These are phyloP conservation scores for Aricia artaxerxes DNA, from an alignment of 2,888 invertebrate species.

Conservation along the genomic window DNA sequence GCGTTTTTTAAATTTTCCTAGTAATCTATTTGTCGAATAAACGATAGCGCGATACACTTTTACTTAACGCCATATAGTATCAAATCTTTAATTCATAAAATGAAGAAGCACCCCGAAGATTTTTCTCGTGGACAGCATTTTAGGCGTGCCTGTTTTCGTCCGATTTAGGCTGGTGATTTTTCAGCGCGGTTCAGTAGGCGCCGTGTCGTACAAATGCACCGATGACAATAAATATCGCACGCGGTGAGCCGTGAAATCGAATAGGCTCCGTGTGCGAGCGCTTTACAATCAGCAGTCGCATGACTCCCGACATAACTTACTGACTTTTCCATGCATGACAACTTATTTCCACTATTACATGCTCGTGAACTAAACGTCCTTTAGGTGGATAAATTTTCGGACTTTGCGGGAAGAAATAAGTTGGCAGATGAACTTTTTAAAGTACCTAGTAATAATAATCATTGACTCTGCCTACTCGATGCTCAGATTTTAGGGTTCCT, in stretches of 20 bases:
- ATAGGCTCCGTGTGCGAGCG: conserved; percentile 80
- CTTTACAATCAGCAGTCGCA: conserved; percentile 78
- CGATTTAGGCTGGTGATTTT: conserved; percentile 74
- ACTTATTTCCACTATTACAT: conserved; percentile 51
- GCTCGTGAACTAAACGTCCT: conserved; percentile 10
- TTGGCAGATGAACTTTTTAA: too few species aligned
- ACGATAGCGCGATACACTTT: background rate
- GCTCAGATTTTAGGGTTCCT: background rate
- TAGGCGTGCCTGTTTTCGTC: conserved; percentile 60
- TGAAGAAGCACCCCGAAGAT: background rate
- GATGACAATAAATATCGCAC: conserved; percentile 79
- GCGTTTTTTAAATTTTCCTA: too few species aligned
- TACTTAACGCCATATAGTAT: background rate
- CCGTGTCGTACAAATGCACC: conserved; percentile 79
- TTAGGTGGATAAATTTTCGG: background rate
- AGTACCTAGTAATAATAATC: too few species aligned
- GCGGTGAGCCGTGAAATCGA: conserved; percentile 81
- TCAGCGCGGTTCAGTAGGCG: conserved; percentile 76
- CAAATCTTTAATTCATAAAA: background rate
- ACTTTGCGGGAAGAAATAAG: background rate
- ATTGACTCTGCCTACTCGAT: background rate
- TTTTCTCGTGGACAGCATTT: background rate
- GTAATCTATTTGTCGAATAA: too few species aligned
- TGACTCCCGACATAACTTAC: conserved; percentile 67
- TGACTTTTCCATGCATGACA: conserved; percentile 66